A percentile compares a stretch with the other conserved stretches of the same genome.
These are phyloP conservation scores for Pasiphila rectangulata DNA, from an alignment of 2,888 invertebrate genomes.

Conservation along the genomic window DNA sequence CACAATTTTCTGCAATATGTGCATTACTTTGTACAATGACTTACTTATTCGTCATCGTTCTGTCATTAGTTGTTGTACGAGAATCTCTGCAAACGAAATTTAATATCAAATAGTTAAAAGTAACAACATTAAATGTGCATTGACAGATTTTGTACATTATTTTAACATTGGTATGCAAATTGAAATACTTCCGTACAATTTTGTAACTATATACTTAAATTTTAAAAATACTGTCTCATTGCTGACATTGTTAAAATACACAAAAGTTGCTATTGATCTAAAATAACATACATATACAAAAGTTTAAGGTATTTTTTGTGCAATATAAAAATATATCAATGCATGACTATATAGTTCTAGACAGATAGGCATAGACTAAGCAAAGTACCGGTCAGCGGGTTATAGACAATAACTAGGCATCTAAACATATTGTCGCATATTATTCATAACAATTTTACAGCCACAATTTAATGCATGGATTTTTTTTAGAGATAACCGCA, in stretches of 20 bases:
- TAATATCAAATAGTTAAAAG: conserved; percentile 33
- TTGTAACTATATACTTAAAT: too few relatives aligned
- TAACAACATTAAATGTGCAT: conserved; percentile 9
- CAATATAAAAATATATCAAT: conserved; percentile 22
- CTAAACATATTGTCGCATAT: background rate
- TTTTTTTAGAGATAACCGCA: too few relatives aligned
- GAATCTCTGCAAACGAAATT: conserved; percentile 64
- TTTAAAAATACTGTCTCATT: too few relatives aligned
- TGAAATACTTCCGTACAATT: too few relatives aligned
- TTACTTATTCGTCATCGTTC: conserved; percentile 76
- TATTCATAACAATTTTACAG: background rate
- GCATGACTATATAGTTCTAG: conserved; percentile 23
- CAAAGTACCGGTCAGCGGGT: conserved; percentile 31
- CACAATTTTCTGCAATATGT: conserved; percentile 1
- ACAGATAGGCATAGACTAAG: conserved; percentile 27
- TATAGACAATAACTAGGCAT: background rate
- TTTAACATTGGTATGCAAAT: too few relatives aligned
- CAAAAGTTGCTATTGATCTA: too few relatives aligned
- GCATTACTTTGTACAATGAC: conserved; percentile 39
- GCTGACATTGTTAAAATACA: too few relatives aligned
- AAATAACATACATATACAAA: too few relatives aligned
- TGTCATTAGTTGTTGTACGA: conserved; percentile 60
- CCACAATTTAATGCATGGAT: background rate
- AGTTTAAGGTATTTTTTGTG: background rate
- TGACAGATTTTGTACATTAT: conserved; percentile 13